These are phyloP conservation scores for Drosophila asahinai DNA, from an alignment of 1,140 invertebrate species.

Conservation along the genomic window DNA sequence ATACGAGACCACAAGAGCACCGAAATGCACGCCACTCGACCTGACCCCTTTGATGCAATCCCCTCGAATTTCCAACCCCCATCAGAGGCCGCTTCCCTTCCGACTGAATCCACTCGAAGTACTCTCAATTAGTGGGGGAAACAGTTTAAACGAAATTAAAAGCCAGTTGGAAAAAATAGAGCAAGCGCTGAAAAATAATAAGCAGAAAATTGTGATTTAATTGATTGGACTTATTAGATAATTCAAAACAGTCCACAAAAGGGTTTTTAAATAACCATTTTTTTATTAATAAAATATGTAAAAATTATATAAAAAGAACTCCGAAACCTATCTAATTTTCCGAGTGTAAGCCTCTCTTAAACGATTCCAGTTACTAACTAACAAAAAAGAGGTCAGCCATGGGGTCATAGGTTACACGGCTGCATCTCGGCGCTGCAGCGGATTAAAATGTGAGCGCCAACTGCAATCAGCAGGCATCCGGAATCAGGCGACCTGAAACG, in stretches of 20 bases:
- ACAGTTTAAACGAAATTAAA: slow-evolving; percentile 31
- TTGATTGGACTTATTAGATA: too few species aligned
- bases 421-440: slow-evolving; percentile 13
- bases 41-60: slow-evolving; percentile 20
- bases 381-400: slow-evolving; percentile 10
- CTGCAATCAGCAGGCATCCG: slow-evolving; percentile 33
- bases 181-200: not conserved
- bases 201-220: not conserved
- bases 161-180: slow-evolving; percentile 13
- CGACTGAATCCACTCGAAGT: slow-evolving; percentile 32
- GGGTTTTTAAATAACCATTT: not conserved
- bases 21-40: slow-evolving; percentile 42
- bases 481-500: slow-evolving; percentile 37
- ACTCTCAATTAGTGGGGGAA: slow-evolving; percentile 44
- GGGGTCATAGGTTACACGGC: slow-evolving; percentile 10
- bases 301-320: too few species aligned
- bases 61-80: not conserved
- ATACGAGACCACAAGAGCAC: slow-evolving; percentile 12
- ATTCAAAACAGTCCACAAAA: not conserved
- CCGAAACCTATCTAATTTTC: not conserved
- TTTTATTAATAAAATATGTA: not conserved
- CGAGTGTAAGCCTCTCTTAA: slow-evolving; percentile 3
- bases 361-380: not conserved
- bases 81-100: not conserved
- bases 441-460: slow-evolving; percentile 29